Percentiles rank a stretch among this genome's conserved stretches.
Conservation (phyloP, 2,797 vertebrate genomes). For the Lerista edwardsae region DNA sequence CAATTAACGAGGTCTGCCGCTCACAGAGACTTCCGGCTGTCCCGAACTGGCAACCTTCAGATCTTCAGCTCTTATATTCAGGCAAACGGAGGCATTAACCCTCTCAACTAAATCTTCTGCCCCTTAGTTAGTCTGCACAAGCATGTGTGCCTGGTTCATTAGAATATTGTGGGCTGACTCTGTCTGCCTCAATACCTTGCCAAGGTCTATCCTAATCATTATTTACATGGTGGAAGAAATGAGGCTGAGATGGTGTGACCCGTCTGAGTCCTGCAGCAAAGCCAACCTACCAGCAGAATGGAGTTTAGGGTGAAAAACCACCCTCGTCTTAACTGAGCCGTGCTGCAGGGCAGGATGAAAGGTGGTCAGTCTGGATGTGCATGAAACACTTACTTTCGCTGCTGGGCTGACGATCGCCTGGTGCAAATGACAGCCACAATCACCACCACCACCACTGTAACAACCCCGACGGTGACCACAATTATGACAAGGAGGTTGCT, state of each 20-base stretch:
- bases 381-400: constrained; percentile 87
- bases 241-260: background rate
- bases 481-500: constrained; percentile 91
- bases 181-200: too few relatives aligned
- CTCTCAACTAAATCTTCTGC: too few relatives aligned
- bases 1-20: too few relatives aligned
- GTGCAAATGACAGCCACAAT: constrained; percentile 90
- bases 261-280: background rate
- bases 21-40: too few relatives aligned
- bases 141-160: too few relatives aligned
- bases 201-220: too few relatives aligned
- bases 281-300: background rate
- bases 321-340: background rate
- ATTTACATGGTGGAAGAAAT: too few relatives aligned
- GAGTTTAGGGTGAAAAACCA: background rate
- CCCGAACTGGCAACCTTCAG: too few relatives aligned
- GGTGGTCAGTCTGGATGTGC: background rate
- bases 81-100: too few relatives aligned
- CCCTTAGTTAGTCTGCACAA: too few relatives aligned
- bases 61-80: too few relatives aligned
- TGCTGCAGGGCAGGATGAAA: background rate
- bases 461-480: constrained; percentile 86
- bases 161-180: too few relatives aligned
- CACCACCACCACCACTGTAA: constrained; percentile 85
- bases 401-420: constrained; percentile 88